Conservation (phyloP, 2,888 invertebrate species). For the Nomada fabriciana region DNA sequence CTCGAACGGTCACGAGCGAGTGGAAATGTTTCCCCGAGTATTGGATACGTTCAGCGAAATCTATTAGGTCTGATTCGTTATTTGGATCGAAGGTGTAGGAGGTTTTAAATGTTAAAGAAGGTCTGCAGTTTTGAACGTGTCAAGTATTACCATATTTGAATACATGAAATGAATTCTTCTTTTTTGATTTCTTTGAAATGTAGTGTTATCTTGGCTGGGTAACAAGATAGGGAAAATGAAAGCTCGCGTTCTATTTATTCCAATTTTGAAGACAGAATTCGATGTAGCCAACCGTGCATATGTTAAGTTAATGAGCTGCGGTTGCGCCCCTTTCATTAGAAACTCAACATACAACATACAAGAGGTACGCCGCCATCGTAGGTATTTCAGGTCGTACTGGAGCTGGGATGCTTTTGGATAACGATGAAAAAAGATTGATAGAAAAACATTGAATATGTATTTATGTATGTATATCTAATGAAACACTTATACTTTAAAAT, state of each 20-base stretch:
- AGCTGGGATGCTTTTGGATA: constrained; percentile 1
- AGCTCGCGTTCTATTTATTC: background rate
- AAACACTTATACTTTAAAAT: too few species aligned
- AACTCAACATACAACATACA: constrained; percentile 8
- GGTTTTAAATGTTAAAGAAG: background rate
- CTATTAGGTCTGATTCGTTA: constrained; percentile 1
- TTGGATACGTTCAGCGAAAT: constrained; percentile 13
- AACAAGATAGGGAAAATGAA: background rate
- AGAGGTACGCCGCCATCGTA: background rate
- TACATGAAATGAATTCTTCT: background rate
- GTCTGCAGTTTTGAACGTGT: too few species aligned
- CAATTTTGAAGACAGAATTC: background rate
- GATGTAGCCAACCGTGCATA: background rate
- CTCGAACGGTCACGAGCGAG: background rate
- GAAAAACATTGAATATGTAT: background rate
- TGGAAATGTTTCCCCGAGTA: constrained; percentile 18
- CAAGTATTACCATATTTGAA: too few species aligned
- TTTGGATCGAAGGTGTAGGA: background rate
- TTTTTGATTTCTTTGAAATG: too few species aligned
- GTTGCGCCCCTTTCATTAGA: background rate
- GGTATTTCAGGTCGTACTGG: constrained; percentile 29
- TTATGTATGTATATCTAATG: too few species aligned
- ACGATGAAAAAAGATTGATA: background rate
- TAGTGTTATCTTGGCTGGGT: background rate
- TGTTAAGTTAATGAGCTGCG: background rate